Evolutionary conservation across 2,797 vertebrate genomes (phyloP).

Genomic region (Xerus rutilus): DNA sequence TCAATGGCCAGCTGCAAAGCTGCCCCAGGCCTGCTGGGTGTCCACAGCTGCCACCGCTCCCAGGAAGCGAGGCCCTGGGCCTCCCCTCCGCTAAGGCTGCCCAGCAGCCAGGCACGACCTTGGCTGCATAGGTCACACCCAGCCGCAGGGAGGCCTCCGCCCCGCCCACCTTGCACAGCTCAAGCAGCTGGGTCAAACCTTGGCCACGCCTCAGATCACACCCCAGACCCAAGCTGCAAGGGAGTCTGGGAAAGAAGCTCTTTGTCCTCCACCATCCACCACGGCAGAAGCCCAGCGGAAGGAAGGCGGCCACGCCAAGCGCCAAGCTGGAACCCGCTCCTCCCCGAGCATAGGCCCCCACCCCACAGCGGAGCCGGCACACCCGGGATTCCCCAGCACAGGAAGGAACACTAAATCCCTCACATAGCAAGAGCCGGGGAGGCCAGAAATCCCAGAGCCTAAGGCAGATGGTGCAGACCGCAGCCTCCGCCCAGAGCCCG

Average conservation of each 20-base stretch:
- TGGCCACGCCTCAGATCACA: not conserved
- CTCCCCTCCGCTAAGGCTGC: accelerated
- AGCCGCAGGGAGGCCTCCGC: not conserved
- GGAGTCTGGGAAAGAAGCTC: not conserved
- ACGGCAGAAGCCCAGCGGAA: not conserved
- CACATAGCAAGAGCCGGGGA: not conserved
- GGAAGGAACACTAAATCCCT: not conserved
- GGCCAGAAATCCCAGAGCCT: not conserved
- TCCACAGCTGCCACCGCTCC: not conserved
- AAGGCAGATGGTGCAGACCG: not conserved
- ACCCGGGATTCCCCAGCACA: no score
- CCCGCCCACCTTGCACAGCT: not conserved
- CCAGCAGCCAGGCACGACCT: not conserved
- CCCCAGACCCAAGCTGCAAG: not conserved
- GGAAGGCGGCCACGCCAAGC: accelerated
- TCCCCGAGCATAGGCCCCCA: not conserved
- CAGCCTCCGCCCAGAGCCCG: not conserved
- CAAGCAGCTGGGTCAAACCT: not conserved
- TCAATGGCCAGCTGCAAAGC: not conserved
- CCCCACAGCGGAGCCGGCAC: accelerated
- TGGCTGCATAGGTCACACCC: not conserved
- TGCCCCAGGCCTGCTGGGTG: not conserved
- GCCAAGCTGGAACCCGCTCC: accelerated
- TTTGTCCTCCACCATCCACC: not conserved
- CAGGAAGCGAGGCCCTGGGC: not conserved